phyloP scores from a whole-genome alignment of 1,140 invertebrate species.

The Nymphalis io region DNA sequence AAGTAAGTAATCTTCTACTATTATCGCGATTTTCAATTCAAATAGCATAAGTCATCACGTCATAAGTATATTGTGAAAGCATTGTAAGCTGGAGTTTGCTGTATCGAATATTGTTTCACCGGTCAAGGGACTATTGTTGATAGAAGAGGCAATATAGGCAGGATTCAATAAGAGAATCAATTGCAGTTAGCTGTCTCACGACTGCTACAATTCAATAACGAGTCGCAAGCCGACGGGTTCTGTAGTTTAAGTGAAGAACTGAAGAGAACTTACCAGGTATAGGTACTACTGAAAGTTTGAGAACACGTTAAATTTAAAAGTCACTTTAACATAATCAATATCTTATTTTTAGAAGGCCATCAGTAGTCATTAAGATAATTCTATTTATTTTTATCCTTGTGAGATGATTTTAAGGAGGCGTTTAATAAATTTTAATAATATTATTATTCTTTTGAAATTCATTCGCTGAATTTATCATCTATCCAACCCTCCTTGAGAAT shows the following conservation, averaged over 20 bases:
- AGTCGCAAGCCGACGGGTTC: constrained; percentile 41
- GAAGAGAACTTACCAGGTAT: neutral
- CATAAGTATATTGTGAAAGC: neutral
- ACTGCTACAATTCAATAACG: constrained; percentile 65
- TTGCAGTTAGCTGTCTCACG: constrained; percentile 54
- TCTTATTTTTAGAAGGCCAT: no score
- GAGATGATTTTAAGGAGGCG: no score
- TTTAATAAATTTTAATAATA: no score
- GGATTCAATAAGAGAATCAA: constrained; percentile 41
- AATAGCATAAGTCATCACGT: neutral
- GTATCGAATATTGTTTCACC: constrained; percentile 38
- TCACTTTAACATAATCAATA: no score
- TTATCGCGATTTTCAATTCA: neutral
- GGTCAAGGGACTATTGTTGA: constrained; percentile 42
- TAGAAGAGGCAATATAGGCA: constrained; percentile 54
- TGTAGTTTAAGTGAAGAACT: constrained; percentile 34
- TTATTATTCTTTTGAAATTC: no score
- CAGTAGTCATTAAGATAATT: no score
- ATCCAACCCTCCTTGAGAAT: no score
- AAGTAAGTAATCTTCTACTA: no score
- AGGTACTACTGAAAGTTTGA: no score
- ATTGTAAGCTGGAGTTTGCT: neutral
- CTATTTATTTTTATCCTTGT: no score
- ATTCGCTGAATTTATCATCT: no score
- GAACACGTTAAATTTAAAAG: no score